Evolutionary conservation across 2,888 invertebrate species (phyloP), one percentile per base, ranked within the genome.

Genomic region (Augiades crinisus): DNA sequence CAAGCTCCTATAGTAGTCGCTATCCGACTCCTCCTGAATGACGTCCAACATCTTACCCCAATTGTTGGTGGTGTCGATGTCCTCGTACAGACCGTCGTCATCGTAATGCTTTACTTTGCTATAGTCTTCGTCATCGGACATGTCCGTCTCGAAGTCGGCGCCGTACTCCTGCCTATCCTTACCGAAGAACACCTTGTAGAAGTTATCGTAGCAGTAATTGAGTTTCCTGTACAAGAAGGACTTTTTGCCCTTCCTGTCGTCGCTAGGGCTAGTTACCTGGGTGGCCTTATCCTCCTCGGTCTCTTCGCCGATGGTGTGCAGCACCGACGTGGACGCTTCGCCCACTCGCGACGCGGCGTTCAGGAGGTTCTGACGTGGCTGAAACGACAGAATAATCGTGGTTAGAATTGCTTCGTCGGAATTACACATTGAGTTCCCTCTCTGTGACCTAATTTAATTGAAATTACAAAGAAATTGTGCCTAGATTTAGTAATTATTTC

Each of bases 331-430:
- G 53, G 98, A 98, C 0, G 98, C 98, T 78, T 99, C 99, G 6
- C 99, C 99, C 38, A 99, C 98, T 57, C 96, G 93, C 8, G 97
- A 97, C 0, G 99, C 99, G 0, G 99, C 99, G 76, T 96, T 97
- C 44, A 99, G 92, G 22, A 99, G 91, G 75, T 94, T 96, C 85
- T 98, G 98, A 7, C 98, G 93, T 0, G 98, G 97, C 94, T 95
- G 89, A 53, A 81, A 78, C 7, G 0, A 17, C 34, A 2, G 52
- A 5, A 44, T 10, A 8, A 5, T 19, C n/a, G n/a, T n/a, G n/a
- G n/a, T n/a, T n/a, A n/a, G n/a, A n/a, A n/a, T n/a, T n/a, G n/a
- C n/a, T n/a, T n/a, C n/a, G n/a, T n/a, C n/a, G n/a, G n/a, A n/a
- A n/a, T n/a, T n/a, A n/a, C n/a, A n/a, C n/a, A n/a, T n/a, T n/a